These are phyloP conservation scores for Aspidoscelis tigris DNA, from an alignment of 2,113 vertebrate species.

Conservation along the genomic window DNA sequence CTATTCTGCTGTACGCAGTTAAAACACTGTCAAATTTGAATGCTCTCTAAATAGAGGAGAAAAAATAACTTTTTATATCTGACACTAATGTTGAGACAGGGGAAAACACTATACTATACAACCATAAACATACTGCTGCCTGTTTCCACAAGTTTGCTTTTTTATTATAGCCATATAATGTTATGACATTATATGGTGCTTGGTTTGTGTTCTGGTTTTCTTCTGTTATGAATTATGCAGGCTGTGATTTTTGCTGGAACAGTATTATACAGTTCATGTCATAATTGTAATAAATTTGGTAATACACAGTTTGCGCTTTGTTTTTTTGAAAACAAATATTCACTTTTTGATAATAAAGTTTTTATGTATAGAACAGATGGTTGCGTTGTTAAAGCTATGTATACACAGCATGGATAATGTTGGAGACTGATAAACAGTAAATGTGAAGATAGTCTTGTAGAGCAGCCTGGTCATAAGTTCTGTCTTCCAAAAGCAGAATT, in stretches of 20 bases:
- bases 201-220: slow-evolving; percentile 61
- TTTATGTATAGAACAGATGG: slow-evolving; percentile 70
- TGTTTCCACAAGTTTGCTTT: slow-evolving; percentile 36
- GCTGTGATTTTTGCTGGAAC: slow-evolving; percentile 66
- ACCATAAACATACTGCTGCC: slow-evolving; percentile 48
- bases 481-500: not conserved
- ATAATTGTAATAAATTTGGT: slow-evolving; percentile 57
- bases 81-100: slow-evolving; percentile 20
- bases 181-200: slow-evolving; percentile 67
- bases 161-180: slow-evolving; percentile 61
- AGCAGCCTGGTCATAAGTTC: slow-evolving; percentile 52
- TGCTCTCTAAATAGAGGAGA: slow-evolving; percentile 5
- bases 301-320: slow-evolving; percentile 53
- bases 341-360: slow-evolving; percentile 70
- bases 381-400: slow-evolving; percentile 70
- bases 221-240: slow-evolving; percentile 64
- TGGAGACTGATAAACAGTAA: slow-evolving; percentile 2
- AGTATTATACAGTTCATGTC: slow-evolving; percentile 70
- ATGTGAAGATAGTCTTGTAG: not conserved
- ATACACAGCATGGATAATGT: slow-evolving; percentile 50
- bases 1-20: slow-evolving; percentile 32
- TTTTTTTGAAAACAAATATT: slow-evolving; percentile 61
- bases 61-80: not conserved
- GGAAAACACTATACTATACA: slow-evolving; percentile 45
- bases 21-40: slow-evolving; percentile 17